Conservation (phyloP, 2,888 invertebrate species). For the Busseola fusca region DNA sequence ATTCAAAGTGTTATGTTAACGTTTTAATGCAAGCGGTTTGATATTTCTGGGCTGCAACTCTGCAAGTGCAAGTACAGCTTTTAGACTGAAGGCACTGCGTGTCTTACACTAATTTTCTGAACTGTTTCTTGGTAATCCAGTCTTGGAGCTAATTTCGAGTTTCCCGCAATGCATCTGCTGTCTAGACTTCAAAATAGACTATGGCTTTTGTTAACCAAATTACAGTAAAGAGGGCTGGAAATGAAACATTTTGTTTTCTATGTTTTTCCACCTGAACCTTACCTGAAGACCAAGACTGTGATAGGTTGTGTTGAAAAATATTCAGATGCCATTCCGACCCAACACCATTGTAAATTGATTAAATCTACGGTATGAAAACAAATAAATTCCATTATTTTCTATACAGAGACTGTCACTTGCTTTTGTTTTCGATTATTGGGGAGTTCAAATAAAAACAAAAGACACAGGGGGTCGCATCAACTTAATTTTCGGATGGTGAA, state of each 20-base stretch:
- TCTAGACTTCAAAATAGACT: conserved; percentile 18
- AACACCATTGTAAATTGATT: background rate
- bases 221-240: background rate
- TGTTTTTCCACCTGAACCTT: background rate
- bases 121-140: conserved; percentile 33
- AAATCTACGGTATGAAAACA: background rate
- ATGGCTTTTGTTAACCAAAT: background rate
- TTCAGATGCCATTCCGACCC: background rate
- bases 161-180: conserved; percentile 17
- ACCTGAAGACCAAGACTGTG: too few relatives aligned
- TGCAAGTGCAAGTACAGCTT: conserved; percentile 27
- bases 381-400: background rate
- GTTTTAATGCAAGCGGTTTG: conserved; percentile 55
- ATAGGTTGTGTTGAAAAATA: background rate
- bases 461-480: background rate
- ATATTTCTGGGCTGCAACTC: conserved; percentile 40
- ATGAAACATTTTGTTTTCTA: background rate
- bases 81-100: conserved; percentile 19
- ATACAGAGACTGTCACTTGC: background rate
- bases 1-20: conserved; percentile 64
- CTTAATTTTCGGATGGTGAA: background rate
- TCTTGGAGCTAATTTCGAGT: conserved; percentile 27
- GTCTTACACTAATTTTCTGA: conserved; percentile 30
- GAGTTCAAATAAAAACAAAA: background rate
- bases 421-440: background rate